Percentiles rank a stretch among this genome's conserved stretches.
These are phyloP conservation scores for Bradypodion ventrale DNA, from an alignment of 2,797 vertebrate genomes.

Conservation along the genomic window DNA sequence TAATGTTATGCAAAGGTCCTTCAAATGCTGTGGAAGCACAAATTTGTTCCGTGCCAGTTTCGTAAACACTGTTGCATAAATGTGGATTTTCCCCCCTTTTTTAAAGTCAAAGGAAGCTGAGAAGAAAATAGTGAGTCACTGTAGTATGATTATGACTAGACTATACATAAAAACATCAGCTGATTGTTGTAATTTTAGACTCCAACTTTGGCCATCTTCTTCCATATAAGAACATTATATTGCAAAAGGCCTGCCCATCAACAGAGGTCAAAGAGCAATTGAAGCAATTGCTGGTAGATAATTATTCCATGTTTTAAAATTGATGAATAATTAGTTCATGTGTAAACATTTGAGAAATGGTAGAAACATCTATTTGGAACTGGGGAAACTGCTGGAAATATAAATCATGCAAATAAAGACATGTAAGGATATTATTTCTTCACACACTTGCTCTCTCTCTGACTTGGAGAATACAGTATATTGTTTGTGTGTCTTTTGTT, in stretches of 20 bases:
- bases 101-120: background rate
- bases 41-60: background rate
- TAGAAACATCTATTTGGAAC: constrained; percentile 55
- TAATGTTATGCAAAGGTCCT: background rate
- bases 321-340: constrained; percentile 55
- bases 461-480: constrained; percentile 2
- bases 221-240: constrained; percentile 22
- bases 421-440: background rate
- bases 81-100: background rate
- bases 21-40: background rate
- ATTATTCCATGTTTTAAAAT: constrained; percentile 61
- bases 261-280: constrained; percentile 66
- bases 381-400: constrained; percentile 57
- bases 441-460: background rate
- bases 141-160: background rate
- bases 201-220: background rate
- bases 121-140: constrained; percentile 21
- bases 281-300: constrained; percentile 57
- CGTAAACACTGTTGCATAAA: background rate
- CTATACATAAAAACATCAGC: background rate
- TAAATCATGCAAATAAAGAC: constrained; percentile 16
- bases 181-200: constrained; percentile 11
- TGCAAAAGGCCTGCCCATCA: constrained; percentile 26
- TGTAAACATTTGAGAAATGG: constrained; percentile 60
- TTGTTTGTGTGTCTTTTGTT: background rate